Percentiles rank a stretch among this genome's conserved stretches.
These are phyloP conservation scores for Poliocrania exsul DNA, from an alignment of 2,797 vertebrate genomes.

Conservation along the genomic window DNA sequence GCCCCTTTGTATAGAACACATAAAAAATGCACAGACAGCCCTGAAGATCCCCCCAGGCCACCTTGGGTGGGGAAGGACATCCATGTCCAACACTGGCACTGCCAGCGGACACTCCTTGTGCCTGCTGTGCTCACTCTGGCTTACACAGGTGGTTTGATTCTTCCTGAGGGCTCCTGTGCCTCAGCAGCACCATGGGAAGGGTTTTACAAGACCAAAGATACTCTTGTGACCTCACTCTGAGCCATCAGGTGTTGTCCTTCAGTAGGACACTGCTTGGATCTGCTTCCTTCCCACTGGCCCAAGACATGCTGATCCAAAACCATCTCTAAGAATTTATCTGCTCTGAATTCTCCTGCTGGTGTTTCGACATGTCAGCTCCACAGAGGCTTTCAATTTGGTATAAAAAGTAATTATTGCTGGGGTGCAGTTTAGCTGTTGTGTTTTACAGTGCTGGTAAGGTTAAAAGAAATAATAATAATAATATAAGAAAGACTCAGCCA, in stretches of 20 bases:
- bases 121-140: fast-evolving
- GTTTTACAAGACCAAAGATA: neutral
- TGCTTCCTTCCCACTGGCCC: neutral
- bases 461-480: conserved; percentile 81
- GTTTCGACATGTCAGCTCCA: conserved; percentile 14
- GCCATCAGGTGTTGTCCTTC: neutral
- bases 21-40: neutral
- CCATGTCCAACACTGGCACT: fast-evolving
- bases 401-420: conserved; percentile 71
- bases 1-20: neutral
- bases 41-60: neutral
- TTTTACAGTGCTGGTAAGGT: conserved; percentile 68
- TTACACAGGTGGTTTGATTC: neutral
- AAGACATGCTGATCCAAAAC: neutral
- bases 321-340: neutral
- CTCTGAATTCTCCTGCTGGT: neutral
- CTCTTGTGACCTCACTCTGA: neutral
- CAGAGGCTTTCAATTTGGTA: conserved; percentile 18
- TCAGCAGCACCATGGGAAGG: neutral
- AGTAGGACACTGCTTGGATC: neutral
- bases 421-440: conserved; percentile 71
- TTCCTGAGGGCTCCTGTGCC: neutral
- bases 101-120: neutral
- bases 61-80: neutral
- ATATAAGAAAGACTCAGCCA: conserved; percentile 67